phyloP scores from a whole-genome alignment of 1,140 invertebrate species.

The Aethina tumida region DNA sequence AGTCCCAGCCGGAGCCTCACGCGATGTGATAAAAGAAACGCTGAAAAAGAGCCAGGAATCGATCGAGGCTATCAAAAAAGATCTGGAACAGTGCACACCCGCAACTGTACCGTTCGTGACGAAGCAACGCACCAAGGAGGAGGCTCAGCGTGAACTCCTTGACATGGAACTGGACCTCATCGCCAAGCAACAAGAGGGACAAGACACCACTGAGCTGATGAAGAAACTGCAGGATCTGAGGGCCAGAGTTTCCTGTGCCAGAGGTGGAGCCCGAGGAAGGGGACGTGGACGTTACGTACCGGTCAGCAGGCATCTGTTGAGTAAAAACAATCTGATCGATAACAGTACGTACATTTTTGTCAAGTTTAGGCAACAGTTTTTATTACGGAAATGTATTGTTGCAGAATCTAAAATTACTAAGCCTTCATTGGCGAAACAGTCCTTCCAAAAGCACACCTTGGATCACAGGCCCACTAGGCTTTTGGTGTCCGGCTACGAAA shows the following conservation, averaged over 20 bases:
- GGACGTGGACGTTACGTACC: slow-evolving; percentile 30
- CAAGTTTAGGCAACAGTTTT: slow-evolving; percentile 1
- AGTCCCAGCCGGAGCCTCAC: slow-evolving; percentile 49
- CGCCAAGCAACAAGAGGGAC: slow-evolving; percentile 63
- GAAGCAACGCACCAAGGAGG: slow-evolving; percentile 40
- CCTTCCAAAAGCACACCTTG: slow-evolving; percentile 46
- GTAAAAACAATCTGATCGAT: slow-evolving; percentile 32
- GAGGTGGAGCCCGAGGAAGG: slow-evolving; percentile 15
- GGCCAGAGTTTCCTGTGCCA: slow-evolving; percentile 42
- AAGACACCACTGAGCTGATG: slow-evolving; percentile 59
- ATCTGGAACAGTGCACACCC: slow-evolving; percentile 36
- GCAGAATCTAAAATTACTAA: slow-evolving; percentile 17
- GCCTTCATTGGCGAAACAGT: slow-evolving; percentile 23
- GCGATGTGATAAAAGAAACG: slow-evolving; percentile 55
- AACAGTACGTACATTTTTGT: slow-evolving; percentile 11
- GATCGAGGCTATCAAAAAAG: slow-evolving; percentile 66
- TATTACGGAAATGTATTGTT: slow-evolving; percentile 7
- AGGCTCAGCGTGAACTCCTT: slow-evolving; percentile 59
- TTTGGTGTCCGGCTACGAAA: slow-evolving; percentile 66
- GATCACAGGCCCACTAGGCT: slow-evolving; percentile 74
- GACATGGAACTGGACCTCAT: slow-evolving; percentile 84
- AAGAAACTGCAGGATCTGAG: slow-evolving; percentile 64
- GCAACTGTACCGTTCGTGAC: slow-evolving; percentile 10
- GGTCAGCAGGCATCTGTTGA: slow-evolving; percentile 30
- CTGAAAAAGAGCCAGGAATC: slow-evolving; percentile 66